Conservation (phyloP, 2,888 invertebrate genomes). For the Cactoblastis cactorum region DNA sequence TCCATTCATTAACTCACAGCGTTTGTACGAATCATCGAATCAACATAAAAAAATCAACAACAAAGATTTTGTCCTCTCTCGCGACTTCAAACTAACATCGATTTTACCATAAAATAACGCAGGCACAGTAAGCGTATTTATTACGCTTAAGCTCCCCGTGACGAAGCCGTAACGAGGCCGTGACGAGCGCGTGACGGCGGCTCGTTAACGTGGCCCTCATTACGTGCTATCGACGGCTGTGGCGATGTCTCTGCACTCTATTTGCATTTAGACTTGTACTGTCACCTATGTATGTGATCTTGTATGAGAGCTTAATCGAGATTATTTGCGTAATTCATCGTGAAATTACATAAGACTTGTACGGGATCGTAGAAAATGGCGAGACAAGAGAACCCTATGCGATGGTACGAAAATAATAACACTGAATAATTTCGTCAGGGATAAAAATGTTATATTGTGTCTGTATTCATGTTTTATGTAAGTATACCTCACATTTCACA, state of each 20-base stretch:
- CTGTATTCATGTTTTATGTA: background rate
- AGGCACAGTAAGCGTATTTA: background rate
- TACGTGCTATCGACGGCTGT: slow-evolving; percentile 18
- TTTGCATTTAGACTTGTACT: slow-evolving; percentile 26
- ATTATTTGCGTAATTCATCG: no score
- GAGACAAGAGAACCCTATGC: no score
- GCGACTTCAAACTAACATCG: no score
- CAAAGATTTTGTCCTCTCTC: no score
- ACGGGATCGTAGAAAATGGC: no score
- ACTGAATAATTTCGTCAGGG: background rate
- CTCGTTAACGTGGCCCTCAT: slow-evolving; percentile 8
- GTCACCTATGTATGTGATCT: background rate
- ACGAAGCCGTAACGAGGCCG: slow-evolving; percentile 29
- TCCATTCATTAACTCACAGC: no score
- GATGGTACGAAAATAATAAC: no score
- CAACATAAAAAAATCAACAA: no score
- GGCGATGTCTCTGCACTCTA: slow-evolving; percentile 27
- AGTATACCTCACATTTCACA: no score
- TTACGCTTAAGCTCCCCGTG: slow-evolving; percentile 15
- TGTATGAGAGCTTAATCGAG: no score
- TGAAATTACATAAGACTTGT: no score
- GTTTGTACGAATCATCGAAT: no score
- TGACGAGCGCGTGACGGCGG: slow-evolving; percentile 25
- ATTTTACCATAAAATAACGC: background rate
- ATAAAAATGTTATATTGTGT: background rate